Conservation (phyloP, 2,113 vertebrate species). For the Mirza zaza region DNA sequence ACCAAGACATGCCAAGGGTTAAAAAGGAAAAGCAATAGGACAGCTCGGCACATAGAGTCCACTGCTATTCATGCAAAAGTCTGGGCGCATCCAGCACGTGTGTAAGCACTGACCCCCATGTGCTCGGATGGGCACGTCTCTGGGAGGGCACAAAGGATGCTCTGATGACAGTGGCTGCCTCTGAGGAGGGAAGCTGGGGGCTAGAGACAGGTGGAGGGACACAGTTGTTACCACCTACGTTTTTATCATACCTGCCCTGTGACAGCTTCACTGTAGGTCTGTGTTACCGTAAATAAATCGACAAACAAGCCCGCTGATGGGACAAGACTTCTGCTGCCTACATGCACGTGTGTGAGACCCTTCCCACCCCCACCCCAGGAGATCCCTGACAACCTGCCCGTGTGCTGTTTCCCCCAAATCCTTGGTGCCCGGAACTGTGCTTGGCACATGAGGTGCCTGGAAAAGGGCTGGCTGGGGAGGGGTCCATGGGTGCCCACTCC, state of each 20-base stretch:
- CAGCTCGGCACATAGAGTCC: accelerated
- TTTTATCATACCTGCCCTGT: accelerated
- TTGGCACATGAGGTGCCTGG: not conserved
- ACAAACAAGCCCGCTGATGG: not conserved
- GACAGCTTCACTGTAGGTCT: not conserved
- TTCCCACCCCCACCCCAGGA: not conserved
- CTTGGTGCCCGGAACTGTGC: not conserved
- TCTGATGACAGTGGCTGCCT: not conserved
- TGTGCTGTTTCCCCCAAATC: not conserved
- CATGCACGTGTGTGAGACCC: not conserved
- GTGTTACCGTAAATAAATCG: not conserved
- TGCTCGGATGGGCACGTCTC: not conserved
- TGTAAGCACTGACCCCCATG: not conserved
- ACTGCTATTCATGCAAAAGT: accelerated
- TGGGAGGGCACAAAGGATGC: not conserved
- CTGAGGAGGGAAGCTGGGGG: not conserved
- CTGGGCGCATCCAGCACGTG: accelerated
- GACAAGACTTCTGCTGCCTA: not conserved
- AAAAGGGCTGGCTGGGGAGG: not conserved
- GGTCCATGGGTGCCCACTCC: not conserved
- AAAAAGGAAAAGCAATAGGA: not conserved
- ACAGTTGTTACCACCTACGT: accelerated
- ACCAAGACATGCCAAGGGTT: not conserved
- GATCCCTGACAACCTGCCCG: not conserved
- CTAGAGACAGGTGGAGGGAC: not conserved